A percentile compares a stretch with the other conserved stretches of the same genome.
These are phyloP conservation scores for Threskiornis aethiopicus DNA, from an alignment of 2,797 vertebrate species.

Conservation along the genomic window DNA sequence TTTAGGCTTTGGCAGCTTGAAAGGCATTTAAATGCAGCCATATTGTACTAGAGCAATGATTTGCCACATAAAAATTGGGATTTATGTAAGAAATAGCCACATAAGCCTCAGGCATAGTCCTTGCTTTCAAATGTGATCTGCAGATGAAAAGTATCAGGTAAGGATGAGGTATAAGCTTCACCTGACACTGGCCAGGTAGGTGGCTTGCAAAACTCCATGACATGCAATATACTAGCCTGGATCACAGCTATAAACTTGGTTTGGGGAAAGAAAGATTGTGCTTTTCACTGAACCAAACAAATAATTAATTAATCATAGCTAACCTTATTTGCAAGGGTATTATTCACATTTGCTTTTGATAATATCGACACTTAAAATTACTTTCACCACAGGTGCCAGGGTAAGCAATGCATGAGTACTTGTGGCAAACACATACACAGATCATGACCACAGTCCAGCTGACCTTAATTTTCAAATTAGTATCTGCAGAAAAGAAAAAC, in stretches of 20 bases:
- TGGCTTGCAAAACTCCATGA: background rate
- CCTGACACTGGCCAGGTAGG: background rate
- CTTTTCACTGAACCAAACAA: background rate
- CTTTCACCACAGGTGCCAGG: background rate
- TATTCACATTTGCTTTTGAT: background rate
- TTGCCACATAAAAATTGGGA: background rate
- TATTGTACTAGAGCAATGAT: background rate
- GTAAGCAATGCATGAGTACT: background rate
- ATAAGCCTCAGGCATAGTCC: background rate
- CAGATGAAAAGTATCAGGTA: background rate
- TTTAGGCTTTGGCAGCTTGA: background rate
- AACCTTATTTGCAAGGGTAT: background rate
- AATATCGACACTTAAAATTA: background rate
- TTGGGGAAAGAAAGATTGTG: background rate
- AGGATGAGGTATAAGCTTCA: background rate
- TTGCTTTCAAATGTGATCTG: background rate
- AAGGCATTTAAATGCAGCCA: background rate
- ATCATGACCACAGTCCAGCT: background rate
- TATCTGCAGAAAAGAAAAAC: background rate
- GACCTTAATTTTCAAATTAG: background rate
- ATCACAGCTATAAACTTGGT: background rate
- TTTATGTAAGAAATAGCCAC: background rate
- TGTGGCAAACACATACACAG: background rate
- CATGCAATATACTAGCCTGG: background rate
- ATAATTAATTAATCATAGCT: background rate